These are phyloP conservation scores for Chelonia mydas DNA, from an alignment of 2,797 vertebrate species.

Conservation along the genomic window DNA sequence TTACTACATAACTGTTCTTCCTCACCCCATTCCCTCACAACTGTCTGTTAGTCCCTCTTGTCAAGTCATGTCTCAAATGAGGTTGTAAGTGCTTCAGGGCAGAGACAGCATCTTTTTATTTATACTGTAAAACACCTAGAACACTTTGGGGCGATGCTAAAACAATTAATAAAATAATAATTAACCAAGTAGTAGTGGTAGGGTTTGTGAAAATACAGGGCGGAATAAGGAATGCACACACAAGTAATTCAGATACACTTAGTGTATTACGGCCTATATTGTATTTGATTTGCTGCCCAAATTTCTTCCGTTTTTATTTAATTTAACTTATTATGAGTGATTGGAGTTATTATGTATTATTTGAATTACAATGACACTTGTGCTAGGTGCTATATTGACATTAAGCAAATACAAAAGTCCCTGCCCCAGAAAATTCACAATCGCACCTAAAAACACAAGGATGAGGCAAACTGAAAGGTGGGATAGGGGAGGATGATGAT, in stretches of 20 bases:
- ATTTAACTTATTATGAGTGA: not conserved
- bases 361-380: not conserved
- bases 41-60: not conserved
- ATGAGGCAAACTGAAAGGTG: not conserved
- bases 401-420: not conserved
- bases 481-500: not conserved
- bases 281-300: not conserved
- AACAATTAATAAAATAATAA: not conserved
- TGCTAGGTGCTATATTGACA: not conserved
- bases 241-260: not conserved
- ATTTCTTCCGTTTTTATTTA: not conserved
- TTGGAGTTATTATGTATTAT: not conserved
- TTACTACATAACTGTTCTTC: not conserved
- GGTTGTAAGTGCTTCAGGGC: not conserved
- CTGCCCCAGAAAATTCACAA: not conserved
- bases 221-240: not conserved
- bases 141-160: not conserved
- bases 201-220: not conserved
- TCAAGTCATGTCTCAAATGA: not conserved
- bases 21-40: not conserved
- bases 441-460: not conserved
- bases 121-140: not conserved
- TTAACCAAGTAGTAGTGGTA: not conserved
- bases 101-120: not conserved
- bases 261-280: not conserved